Conservation (phyloP, 2,113 vertebrate species). For the Bujurquina vittata region DNA sequence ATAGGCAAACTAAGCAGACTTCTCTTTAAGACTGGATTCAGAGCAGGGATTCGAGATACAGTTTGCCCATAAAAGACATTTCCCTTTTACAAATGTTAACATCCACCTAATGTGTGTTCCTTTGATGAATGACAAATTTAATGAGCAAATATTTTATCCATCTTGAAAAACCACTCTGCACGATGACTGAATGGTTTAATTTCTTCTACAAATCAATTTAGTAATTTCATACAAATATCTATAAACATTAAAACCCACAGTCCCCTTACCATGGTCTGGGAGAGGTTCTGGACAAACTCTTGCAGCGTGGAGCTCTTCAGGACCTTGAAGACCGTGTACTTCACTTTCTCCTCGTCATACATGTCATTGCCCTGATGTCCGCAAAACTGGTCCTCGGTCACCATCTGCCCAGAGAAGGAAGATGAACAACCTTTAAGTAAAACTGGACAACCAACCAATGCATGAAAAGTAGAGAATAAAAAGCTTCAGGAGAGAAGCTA, state of each 20-base stretch:
- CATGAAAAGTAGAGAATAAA: neutral
- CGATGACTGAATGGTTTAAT: neutral
- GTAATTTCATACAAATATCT: neutral
- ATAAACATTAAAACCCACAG: neutral
- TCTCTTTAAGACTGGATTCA: neutral
- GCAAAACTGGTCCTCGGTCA: conserved; percentile 99
- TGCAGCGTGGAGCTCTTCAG: conserved; percentile 96
- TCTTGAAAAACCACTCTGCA: neutral
- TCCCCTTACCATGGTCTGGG: conserved; percentile 95
- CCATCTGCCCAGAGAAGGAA: conserved; percentile 82
- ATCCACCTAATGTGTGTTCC: neutral
- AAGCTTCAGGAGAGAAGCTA: neutral
- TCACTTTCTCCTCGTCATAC: conserved; percentile 99
- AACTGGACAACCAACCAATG: neutral
- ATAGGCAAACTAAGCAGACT: conserved; percentile 14
- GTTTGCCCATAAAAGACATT: neutral
- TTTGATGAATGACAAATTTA: neutral
- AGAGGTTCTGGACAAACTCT: conserved; percentile 98
- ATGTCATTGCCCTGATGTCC: conserved; percentile 99
- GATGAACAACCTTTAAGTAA: neutral
- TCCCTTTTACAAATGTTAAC: neutral
- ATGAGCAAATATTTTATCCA: neutral
- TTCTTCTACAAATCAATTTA: neutral
- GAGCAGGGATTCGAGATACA: neutral
- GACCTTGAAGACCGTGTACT: conserved; percentile 99